These are phyloP conservation scores for Anastrepha ludens DNA, from an alignment of 1,140 invertebrate species.

Conservation along the genomic window DNA sequence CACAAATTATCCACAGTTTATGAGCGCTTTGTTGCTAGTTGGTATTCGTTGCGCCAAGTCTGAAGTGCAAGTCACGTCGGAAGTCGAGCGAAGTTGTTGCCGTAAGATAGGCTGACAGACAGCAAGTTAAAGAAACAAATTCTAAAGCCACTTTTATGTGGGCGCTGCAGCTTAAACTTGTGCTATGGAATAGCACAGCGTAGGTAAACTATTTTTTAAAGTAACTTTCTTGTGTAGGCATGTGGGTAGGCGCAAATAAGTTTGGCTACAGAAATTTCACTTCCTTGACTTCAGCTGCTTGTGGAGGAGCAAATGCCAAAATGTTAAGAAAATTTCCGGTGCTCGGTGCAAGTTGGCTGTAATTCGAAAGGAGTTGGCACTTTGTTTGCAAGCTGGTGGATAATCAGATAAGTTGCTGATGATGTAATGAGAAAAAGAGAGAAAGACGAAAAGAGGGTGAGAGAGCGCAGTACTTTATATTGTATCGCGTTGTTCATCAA, in stretches of 20 bases:
- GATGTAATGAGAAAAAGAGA: not conserved
- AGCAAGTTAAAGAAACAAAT: not conserved
- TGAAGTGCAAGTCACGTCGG: not conserved
- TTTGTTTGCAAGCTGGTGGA: slow-evolving; percentile 7
- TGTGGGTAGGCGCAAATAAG: too few relatives aligned
- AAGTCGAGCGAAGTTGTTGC: slow-evolving; percentile 1
- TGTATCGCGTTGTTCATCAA: too few relatives aligned
- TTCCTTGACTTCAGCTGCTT: not conserved
- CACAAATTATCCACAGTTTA: slow-evolving; percentile 42
- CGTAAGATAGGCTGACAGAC: not conserved
- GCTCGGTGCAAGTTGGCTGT: slow-evolving; percentile 18
- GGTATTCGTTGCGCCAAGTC: not conserved
- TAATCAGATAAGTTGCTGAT: slow-evolving; percentile 19
- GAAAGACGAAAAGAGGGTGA: too few relatives aligned
- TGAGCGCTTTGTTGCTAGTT: not conserved
- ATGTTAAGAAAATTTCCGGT: slow-evolving; percentile 46
- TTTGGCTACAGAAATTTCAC: not conserved
- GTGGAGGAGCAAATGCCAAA: slow-evolving; percentile 14
- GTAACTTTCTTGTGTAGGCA: too few relatives aligned
- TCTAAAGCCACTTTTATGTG: not conserved
- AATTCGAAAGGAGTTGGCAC: slow-evolving; percentile 40
- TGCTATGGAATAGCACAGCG: not conserved
- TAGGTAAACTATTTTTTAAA: too few relatives aligned
- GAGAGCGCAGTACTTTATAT: too few relatives aligned
- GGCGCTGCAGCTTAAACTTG: not conserved